Base-by-base conservation (phyloP, 2,113 vertebrate genomes). In the Indicator maculatus region DNA sequence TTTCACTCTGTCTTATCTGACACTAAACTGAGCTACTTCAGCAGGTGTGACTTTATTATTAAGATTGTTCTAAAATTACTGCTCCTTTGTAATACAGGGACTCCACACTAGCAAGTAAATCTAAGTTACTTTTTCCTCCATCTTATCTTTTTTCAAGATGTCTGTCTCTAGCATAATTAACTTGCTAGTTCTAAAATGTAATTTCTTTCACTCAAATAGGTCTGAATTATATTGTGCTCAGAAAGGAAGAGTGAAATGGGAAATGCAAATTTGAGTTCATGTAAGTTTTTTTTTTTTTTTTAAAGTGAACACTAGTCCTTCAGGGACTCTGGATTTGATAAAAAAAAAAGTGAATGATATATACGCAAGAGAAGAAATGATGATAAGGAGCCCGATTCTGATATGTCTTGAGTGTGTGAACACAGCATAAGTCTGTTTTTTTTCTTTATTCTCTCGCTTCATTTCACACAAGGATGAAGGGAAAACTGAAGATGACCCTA, bases 181-280 rank as follows among this genome's bases (percentile, higher is more conserved):
- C 65, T 86, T 84, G 69, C 44, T 90, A 38, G 53, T 91, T 93
- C 79, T 92, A 83, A 97, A 95, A 76, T 90, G 67, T 64, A 96
- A 91, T 96, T 93, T 92, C 77, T 95, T 95, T 97, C 39, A 93
- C 53, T 83, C 61, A 93, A 64, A 92, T 78, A 20, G 17, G n/a
- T 77, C 91, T 79, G 87, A 78, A 91, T 94, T 88, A 85, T 45
- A 28, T 73, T 89, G 19, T 87, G 88, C 39, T 93, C 83, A 86
- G 33, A 90, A 24, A 93, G 50, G 77, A 47, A 86, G 36, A 70
- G 19, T 80, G 52, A 93, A 91, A 95, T 41, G 56, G 27, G 33
- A 96, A 95, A 97, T 88, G 91, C 45, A 92, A 65, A 97, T 88
- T 52, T 89, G 64, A 89, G 80, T 72, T 94, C 82, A 78, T 64